Evolutionary conservation across 2,888 invertebrate genomes (phyloP).

Genomic region (Cheilosia scutellata): DNA sequence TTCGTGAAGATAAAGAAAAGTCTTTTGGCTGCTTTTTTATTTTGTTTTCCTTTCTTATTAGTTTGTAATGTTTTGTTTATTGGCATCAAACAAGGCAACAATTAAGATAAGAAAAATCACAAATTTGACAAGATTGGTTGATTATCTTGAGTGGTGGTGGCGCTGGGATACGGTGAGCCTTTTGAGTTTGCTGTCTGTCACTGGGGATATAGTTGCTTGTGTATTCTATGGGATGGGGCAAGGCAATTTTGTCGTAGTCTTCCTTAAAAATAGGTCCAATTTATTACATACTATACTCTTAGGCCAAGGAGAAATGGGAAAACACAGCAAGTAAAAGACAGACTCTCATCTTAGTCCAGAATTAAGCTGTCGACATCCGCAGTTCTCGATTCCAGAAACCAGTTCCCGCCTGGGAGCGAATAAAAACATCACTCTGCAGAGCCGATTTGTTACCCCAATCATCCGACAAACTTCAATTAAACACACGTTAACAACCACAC

Average conservation of each 20-base stretch:
- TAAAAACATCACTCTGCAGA: slow-evolving; percentile 3
- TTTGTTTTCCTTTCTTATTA: slow-evolving; percentile 65
- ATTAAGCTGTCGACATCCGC: slow-evolving; percentile 65
- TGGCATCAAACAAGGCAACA: slow-evolving; percentile 64
- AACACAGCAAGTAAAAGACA: neutral
- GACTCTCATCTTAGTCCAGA: slow-evolving; percentile 34
- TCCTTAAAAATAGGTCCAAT: no score
- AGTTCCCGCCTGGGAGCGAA: slow-evolving; percentile 20
- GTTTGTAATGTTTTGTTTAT: slow-evolving; percentile 71
- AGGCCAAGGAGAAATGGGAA: no score
- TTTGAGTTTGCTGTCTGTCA: neutral
- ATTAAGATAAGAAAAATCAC: slow-evolving; percentile 68
- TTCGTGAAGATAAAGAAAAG: slow-evolving; percentile 43
- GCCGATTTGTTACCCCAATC: slow-evolving; percentile 66
- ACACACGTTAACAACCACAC: slow-evolving; percentile 75
- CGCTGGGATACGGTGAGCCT: neutral
- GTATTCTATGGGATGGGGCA: no score
- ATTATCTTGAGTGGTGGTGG: slow-evolving; percentile 19
- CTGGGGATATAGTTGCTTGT: neutral
- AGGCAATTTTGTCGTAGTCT: no score
- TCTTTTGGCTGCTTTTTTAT: slow-evolving; percentile 24
- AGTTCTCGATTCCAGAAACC: slow-evolving; percentile 32
- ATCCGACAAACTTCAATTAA: slow-evolving; percentile 70
- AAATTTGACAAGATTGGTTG: slow-evolving; percentile 71
- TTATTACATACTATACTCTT: no score